Conservation (phyloP, 2,797 vertebrate species). For the Peromyscus nudipes region DNA sequence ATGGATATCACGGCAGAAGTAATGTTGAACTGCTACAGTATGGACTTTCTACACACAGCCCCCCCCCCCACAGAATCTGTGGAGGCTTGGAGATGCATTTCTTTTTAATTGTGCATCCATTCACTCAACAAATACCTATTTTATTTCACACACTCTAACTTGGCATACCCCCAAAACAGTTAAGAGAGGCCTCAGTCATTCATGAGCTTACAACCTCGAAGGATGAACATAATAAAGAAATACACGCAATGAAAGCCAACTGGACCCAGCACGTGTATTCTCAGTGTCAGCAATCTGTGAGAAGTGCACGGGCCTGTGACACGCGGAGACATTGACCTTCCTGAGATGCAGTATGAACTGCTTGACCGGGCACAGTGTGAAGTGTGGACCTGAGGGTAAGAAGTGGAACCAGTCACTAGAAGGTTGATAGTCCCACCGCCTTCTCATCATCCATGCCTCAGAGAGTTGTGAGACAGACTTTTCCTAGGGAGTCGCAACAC, state of each 20-base stretch:
- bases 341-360: neutral
- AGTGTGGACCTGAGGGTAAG: neutral
- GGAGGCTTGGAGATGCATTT: neutral
- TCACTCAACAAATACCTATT: neutral
- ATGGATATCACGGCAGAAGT: neutral
- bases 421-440: neutral
- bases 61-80: neutral
- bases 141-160: neutral
- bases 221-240: conserved; percentile 8
- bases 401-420: neutral
- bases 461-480: neutral
- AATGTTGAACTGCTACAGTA: neutral
- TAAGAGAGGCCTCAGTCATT: neutral
- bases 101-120: neutral
- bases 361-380: neutral
- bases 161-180: neutral
- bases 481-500: neutral
- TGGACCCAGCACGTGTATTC: neutral
- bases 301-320: neutral
- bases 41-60: neutral
- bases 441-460: neutral
- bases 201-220: neutral
- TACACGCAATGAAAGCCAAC: neutral
- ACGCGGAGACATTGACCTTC: neutral
- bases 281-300: neutral